Evolutionary conservation across 92 coral and sea anemone genomes (phyloP).

Genomic region (Zoanthus solanderi): DNA sequence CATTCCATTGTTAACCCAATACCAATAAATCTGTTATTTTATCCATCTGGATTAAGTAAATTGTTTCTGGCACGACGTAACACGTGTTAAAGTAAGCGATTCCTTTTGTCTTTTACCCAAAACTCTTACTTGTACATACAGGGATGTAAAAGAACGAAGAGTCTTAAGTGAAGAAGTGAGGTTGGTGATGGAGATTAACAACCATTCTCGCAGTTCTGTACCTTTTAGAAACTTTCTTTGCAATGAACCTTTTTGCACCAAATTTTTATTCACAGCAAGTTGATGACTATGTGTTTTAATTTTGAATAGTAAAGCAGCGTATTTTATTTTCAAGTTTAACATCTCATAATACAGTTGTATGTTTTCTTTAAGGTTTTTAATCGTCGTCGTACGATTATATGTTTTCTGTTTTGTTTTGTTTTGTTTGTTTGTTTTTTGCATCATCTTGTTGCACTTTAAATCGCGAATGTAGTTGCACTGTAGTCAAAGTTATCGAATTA

Average conservation of each 20-base stretch:
- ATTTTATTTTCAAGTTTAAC: not conserved
- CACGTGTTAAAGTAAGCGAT: not conserved
- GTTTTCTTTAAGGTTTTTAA: no score
- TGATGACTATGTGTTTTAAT: not conserved
- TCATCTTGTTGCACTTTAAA: no score
- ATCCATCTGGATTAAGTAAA: not conserved
- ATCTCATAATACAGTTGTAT: not conserved
- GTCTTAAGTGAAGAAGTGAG: slow-evolving; percentile 91
- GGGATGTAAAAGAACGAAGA: slow-evolving; percentile 86
- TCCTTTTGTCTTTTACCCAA: slow-evolving; percentile 11
- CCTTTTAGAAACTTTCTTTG: not conserved
- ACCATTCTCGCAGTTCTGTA: slow-evolving; percentile 9
- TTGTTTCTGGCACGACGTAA: not conserved
- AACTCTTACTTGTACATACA: slow-evolving; percentile 50
- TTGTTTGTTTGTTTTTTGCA: no score
- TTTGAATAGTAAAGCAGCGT: not conserved
- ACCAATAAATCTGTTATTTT: not conserved
- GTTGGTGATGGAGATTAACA: slow-evolving; percentile 50
- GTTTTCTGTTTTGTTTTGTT: no score
- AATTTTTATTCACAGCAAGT: not conserved
- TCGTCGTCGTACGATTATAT: no score
- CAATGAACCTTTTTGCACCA: not conserved
- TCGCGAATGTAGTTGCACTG: no score
- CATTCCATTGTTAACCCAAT: no score
- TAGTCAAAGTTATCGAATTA: no score